phyloP scores from a whole-genome alignment of 2,113 vertebrate species.

The Percina caprodes region DNA sequence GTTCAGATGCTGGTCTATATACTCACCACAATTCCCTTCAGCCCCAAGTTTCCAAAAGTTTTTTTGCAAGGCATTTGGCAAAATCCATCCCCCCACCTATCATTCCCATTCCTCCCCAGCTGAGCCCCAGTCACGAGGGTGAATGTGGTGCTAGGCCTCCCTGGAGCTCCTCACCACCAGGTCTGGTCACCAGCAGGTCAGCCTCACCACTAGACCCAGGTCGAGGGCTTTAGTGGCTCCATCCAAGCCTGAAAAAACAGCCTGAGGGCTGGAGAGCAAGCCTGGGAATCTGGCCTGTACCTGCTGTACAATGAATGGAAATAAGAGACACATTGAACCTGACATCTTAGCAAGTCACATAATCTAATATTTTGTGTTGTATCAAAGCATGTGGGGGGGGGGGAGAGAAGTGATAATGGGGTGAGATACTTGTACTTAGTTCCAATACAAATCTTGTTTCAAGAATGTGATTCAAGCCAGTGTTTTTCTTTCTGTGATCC shows the following conservation, averaged over 20 bases:
- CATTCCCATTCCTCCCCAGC: conserved; percentile 19
- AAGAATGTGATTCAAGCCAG: conserved; percentile 16
- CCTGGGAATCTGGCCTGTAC: conserved; percentile 37
- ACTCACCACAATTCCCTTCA: background rate
- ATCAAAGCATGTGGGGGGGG: conserved; percentile 7
- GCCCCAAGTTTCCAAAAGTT: conserved; percentile 5
- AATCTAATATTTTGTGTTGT: conserved; percentile 34
- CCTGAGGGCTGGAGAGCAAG: conserved; percentile 33
- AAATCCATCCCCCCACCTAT: background rate
- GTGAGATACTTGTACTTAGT: conserved; percentile 40
- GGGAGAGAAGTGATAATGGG: conserved; percentile 30
- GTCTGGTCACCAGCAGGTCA: conserved; percentile 64
- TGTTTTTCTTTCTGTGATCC: conserved; percentile 23
- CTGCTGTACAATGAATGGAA: conserved; percentile 27
- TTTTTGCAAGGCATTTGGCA: conserved; percentile 23
- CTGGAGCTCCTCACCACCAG: conserved; percentile 45
- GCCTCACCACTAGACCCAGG: conserved; percentile 48
- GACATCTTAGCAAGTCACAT: conserved; percentile 37
- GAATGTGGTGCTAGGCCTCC: conserved; percentile 41
- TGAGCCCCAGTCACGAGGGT: conserved; percentile 30
- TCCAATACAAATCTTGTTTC: conserved; percentile 53
- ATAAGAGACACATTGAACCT: conserved; percentile 27
- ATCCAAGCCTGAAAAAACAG: conserved; percentile 64
- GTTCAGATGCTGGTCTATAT: background rate
- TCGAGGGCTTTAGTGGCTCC: conserved; percentile 51